These are phyloP conservation scores for Torymus tubicola DNA, from an alignment of 2,888 invertebrate genomes.

Conservation along the genomic window DNA sequence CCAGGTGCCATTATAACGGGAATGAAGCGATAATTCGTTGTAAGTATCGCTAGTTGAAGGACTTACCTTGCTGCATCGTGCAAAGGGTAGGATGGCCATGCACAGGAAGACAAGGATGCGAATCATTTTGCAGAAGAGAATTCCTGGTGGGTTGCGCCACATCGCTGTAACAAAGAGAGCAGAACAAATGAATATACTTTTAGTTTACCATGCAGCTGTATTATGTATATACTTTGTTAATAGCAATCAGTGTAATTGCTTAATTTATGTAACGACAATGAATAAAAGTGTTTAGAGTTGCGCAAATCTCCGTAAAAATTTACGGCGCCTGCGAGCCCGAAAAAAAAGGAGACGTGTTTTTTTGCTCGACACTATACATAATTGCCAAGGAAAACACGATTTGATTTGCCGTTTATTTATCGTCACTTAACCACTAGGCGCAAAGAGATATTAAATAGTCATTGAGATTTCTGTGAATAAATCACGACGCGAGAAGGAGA, in stretches of 20 bases:
- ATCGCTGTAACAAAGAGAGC: conserved; percentile 72
- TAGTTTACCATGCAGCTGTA: no score
- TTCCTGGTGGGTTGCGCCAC: conserved; percentile 75
- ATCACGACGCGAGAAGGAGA: not conserved
- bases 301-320: not conserved
- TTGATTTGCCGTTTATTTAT: conserved; percentile 4
- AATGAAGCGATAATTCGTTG: not conserved
- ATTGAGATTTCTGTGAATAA: conserved; percentile 29
- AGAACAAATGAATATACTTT: conserved; percentile 33
- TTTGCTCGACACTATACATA: not conserved
- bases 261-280: conserved; percentile 4
- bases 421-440: not conserved
- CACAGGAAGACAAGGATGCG: conserved; percentile 74
- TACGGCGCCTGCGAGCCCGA: not conserved
- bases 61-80: conserved; percentile 75
- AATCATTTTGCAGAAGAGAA: conserved; percentile 75
- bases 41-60: not conserved
- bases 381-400: not conserved
- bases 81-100: conserved; percentile 73
- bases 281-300: conserved; percentile 22
- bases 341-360: not conserved
- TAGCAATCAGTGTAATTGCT: conserved; percentile 12
- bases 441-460: conserved; percentile 27
- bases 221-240: conserved; percentile 19
- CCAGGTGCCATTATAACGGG: not conserved